Evolutionary conservation across 2,888 invertebrate genomes (phyloP).

Genomic region (Pollenia labialis): DNA sequence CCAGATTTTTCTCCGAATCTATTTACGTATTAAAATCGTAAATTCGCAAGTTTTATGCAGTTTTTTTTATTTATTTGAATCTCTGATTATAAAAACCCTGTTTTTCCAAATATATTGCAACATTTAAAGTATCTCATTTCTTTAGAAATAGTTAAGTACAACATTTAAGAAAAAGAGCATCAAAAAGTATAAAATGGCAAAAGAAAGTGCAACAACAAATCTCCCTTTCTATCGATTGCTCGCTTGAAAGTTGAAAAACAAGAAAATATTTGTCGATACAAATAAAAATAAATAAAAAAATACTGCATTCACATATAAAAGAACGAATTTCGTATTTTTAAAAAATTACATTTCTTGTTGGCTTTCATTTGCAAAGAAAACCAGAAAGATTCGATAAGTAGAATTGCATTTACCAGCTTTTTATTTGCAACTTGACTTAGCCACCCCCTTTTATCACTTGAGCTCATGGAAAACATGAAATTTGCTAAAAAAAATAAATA

Average conservation of each 20-base stretch:
- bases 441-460: constrained; percentile 7
- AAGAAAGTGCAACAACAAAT: constrained; percentile 66
- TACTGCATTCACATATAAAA: background rate
- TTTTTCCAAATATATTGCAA: constrained; percentile 61
- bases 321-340: constrained; percentile 26
- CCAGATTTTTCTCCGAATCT: background rate
- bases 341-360: background rate
- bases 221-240: constrained; percentile 49
- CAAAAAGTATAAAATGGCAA: constrained; percentile 1
- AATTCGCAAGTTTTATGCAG: constrained; percentile 48
- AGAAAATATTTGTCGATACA: background rate
- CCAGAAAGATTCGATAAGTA: background rate
- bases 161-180: background rate
- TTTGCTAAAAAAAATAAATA: constrained; percentile 18
- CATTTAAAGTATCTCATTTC: constrained; percentile 65
- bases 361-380: background rate
- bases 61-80: no score
- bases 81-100: constrained; percentile 41
- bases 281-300: background rate
- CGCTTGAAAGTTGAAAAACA: background rate
- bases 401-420: constrained; percentile 14
- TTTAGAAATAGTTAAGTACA: constrained; percentile 39
- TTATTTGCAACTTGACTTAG: background rate
- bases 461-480: background rate
- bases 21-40: constrained; percentile 1